phyloP scores from a whole-genome alignment of 2,888 invertebrate genomes.

The Philonicus albiceps region DNA sequence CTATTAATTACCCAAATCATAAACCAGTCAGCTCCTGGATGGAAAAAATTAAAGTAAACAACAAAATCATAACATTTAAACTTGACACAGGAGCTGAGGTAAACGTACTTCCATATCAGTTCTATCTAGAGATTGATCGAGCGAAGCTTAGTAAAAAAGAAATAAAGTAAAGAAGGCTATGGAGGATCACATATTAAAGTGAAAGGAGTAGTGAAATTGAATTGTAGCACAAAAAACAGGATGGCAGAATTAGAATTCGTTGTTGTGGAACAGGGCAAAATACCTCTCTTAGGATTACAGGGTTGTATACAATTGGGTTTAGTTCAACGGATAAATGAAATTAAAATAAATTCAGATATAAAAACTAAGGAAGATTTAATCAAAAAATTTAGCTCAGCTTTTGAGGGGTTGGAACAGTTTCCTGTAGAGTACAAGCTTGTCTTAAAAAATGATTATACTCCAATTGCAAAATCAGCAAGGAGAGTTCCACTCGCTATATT shows the following conservation, averaged over 20 bases:
- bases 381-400: not conserved
- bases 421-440: not conserved
- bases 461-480: not conserved
- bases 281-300: not conserved
- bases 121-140: not conserved
- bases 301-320: not conserved
- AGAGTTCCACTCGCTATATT: not conserved
- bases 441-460: not conserved
- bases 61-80: no score
- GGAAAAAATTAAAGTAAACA: no score
- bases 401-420: not conserved
- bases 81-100: no score
- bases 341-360: not conserved
- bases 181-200: not conserved
- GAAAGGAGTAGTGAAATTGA: not conserved
- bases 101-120: not conserved
- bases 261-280: not conserved
- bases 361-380: not conserved
- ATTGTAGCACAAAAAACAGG: not conserved
- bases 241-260: not conserved
- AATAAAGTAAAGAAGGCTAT: not conserved
- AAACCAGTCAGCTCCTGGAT: no score
- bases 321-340: not conserved
- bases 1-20: no score
- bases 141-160: not conserved